Evolutionary conservation across 2,888 invertebrate species (phyloP), one percentile per base, ranked within the genome.

Genomic region (Phytoseiulus persimilis): DNA sequence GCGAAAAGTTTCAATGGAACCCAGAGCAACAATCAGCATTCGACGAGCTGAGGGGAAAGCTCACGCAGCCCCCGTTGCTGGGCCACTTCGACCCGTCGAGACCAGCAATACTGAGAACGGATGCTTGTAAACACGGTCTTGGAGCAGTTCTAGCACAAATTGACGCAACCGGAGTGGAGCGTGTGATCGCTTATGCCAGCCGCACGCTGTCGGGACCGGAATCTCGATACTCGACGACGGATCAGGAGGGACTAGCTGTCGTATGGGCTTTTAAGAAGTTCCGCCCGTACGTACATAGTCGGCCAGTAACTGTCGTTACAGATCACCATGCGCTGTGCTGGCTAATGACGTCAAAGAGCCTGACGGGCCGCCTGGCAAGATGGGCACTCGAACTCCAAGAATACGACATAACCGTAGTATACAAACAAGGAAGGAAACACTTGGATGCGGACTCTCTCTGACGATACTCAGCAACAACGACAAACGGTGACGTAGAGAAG

Each of bases 261-360:
- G 91, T 93, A 11, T 93, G 91, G 91, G 92, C 92, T 5, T 90
- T 93, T 0, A 90, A 92, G 18, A 93, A 93, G 90, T 93, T 93
- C 90, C 90, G 92, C 33, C 92, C 92, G 0, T 94, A 93, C 90
- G 91, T 94, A 0, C 93, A 14, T 93, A 91, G 91, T 92, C 0
- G 83, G 91, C 5, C 89, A 91, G 0, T 92, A 31, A 91, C 91
- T 0, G 91, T 93, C 0, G 90, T 92, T 5, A 93, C 93, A 0
- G 94, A 94, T 90, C 94, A 94, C 90, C 92, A 93, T 90, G 93
- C 93, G 0, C 91, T 94, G 83, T 92, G 93, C 92, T 94, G 93
- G 93, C 90, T 94, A 6, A 90, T 93, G 90, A 91, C 91, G 0
- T 83, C 93, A 5, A 93, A 93, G 90, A 92, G 93, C 11, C 92